Base-by-base conservation (phyloP, 2,888 invertebrate species). In the Drepana falcataria region DNA sequence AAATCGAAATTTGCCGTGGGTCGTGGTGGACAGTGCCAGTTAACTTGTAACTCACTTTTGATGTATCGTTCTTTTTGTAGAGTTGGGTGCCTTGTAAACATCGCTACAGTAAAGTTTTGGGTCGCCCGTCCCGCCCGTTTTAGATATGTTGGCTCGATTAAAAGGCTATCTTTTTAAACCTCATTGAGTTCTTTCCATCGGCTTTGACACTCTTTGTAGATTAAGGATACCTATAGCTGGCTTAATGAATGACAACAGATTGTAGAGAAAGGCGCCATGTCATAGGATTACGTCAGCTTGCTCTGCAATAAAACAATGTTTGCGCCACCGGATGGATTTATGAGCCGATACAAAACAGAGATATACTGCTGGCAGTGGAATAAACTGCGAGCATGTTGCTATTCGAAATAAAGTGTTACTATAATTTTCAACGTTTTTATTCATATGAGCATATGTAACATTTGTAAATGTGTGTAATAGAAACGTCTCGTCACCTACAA, bases 31-130 rank as follows among this genome's bases (percentile, higher is more conserved):
- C 77, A 78, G 73, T 76, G 72, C 73, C 81, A 78, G 83, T 86
- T 83, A 82, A 85, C 83, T 87, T 83, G 79, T 82, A 85, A 87
- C 82, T 87, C 80, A 83, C 84, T 89, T 88, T 87, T 88, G 87
- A 88, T 88, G 79, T 88, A 87, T 87, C 79, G 85, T 79, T 86
- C 85, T 87, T 89, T 87, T 85, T 84, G 79, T 77, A 73, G 75
- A 85, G 79, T 86, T 79, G 66, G 71, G 75, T 73, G 74, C 78
- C 79, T 79, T 85, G 79, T 84, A 83, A 88, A 85, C 82, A 85
- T 81, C 68, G 71, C 69, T 70, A 69, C 74, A 69, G 69, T 65
- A 81, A 85, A 87, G 73, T 86, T 88, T 86, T 70, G 79, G 81
- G 84, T 79, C 78, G 63, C 64, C 64, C 66, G 69, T 69, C 68